Evolutionary conservation across 2,888 invertebrate species (phyloP), one percentile per base, ranked within the genome.

Genomic region (Drosophila austrosaltans): DNA sequence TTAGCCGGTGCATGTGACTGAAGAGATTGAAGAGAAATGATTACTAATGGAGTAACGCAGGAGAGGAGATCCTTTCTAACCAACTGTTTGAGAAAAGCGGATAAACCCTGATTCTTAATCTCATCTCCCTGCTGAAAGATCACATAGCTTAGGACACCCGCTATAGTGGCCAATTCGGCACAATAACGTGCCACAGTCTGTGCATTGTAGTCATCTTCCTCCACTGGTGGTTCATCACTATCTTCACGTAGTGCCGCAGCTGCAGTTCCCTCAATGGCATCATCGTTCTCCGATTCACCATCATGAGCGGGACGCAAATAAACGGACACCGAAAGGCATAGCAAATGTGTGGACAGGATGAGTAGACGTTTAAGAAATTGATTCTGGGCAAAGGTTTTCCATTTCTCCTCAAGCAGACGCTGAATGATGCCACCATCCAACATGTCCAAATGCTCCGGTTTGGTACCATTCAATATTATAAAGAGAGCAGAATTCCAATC

Each of bases 401-500:
- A 99, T 92, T 99, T 99, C 93, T 99, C 99, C 92, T 99, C 99
- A 20, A 99, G 94, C 59, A 99, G 93, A 87, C 98, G 95, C 91
- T 99, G 98, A 89, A 99, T 99, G 66, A 99, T 99, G 36, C 99
- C 99, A 58, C 99, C 98, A 90, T 98, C 98, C 87, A 99, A 93
- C 99, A 99, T 99, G 91, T 99, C 98, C 91, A 99, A 94, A 94
- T 99, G 99, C 89, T 98, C 99, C 89, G 98, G 97, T 90, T 98
- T 99, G 8, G 97, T 98, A 65, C 99, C 99, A 91, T 99, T 98
- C 73, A 99, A 94, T 87, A 99, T 99, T 78, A 99, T 98, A 93
- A 99, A 98, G 64, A 99, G 93, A 0, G 99, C 99, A 0, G 99
- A 99, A 92, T 98, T 98, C 98, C 98, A 98, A 93, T 99, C 99